Conservation (phyloP, 2,113 vertebrate genomes). For the Balaeniceps rex region DNA sequence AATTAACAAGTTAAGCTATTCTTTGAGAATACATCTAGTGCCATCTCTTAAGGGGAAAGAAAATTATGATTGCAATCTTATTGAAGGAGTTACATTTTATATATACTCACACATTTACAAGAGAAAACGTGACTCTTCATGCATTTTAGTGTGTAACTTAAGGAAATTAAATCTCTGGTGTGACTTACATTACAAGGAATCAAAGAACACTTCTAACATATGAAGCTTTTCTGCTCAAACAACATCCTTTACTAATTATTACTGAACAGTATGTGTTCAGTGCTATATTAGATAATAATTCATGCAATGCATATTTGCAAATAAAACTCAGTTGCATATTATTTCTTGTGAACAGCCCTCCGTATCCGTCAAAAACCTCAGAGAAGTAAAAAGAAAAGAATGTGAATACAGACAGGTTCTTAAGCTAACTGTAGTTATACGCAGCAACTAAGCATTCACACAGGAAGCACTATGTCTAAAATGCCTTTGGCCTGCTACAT, state of each 20-base stretch:
- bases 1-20: background rate
- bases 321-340: background rate
- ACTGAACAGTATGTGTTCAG: background rate
- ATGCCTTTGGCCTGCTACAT: background rate
- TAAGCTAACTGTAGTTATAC: background rate
- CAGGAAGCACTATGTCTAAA: background rate
- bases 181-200: background rate
- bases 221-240: background rate
- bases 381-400: background rate
- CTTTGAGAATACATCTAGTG: background rate
- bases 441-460: background rate
- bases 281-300: background rate
- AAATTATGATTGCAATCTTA: background rate
- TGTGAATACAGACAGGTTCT: background rate
- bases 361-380: background rate
- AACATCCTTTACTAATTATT: background rate
- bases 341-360: background rate
- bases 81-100: background rate
- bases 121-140: background rate
- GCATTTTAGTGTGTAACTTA: background rate
- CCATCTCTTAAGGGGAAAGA: background rate
- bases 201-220: background rate
- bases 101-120: background rate
- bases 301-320: background rate
- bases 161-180: background rate